Conservation (phyloP, 2,888 invertebrate genomes). For the Trisateles emortualis region DNA sequence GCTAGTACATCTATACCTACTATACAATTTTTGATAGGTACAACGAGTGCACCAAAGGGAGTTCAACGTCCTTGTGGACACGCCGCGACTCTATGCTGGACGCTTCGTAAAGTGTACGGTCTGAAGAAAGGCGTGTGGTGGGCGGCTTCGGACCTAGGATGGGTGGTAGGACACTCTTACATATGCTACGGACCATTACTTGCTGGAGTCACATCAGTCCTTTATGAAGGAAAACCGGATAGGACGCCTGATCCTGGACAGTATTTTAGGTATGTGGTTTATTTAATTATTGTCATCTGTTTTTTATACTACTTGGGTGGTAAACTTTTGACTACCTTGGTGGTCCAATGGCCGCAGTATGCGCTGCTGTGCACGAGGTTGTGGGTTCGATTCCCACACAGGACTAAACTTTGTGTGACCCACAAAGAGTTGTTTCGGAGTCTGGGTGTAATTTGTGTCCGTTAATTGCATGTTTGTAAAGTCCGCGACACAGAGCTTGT, state of each 20-base stretch:
- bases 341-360: too few relatives aligned
- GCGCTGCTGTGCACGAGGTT: too few relatives aligned
- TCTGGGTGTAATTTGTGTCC: too few relatives aligned
- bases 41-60: slow-evolving; percentile 87
- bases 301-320: too few relatives aligned
- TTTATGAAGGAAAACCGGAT: slow-evolving; percentile 98
- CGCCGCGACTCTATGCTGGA: slow-evolving; percentile 94
- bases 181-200: slow-evolving; percentile 96
- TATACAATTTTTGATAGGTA: slow-evolving; percentile 69
- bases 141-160: slow-evolving; percentile 96
- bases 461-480: too few relatives aligned
- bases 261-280: slow-evolving; percentile 91
- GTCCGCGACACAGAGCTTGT: too few relatives aligned
- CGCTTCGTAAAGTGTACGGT: slow-evolving; percentile 94
- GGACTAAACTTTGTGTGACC: too few relatives aligned
- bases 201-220: slow-evolving; percentile 92
- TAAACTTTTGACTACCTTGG: too few relatives aligned
- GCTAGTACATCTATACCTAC: too few relatives aligned
- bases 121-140: slow-evolving; percentile 94
- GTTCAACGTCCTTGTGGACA: slow-evolving; percentile 96
- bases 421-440: too few relatives aligned
- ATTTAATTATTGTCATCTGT: neutral
- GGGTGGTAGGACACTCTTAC: slow-evolving; percentile 98
- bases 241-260: slow-evolving; percentile 97
- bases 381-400: too few relatives aligned